Evolutionary conservation across 2,888 invertebrate genomes (phyloP).

Genomic region (Drosophila affinis): DNA sequence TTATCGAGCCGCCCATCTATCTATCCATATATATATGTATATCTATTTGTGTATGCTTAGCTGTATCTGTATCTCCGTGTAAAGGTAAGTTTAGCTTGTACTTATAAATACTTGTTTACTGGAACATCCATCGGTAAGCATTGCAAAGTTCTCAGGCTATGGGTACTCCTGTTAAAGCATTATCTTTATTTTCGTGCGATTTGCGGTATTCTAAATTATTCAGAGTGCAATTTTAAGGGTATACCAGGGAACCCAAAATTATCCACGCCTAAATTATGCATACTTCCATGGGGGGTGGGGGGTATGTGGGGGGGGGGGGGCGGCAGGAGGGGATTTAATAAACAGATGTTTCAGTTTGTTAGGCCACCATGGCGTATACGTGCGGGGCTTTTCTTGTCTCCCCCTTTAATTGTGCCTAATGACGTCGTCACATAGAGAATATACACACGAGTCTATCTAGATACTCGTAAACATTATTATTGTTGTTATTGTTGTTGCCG

Average conservation of each 20-base stretch:
- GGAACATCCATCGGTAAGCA: slow-evolving; percentile 7
- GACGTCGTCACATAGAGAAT: slow-evolving; percentile 37
- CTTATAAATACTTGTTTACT: background rate
- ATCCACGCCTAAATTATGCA: slow-evolving; percentile 34
- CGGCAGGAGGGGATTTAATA: slow-evolving; percentile 8
- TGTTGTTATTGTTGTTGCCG: slow-evolving; percentile 12
- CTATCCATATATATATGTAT: slow-evolving; percentile 36
- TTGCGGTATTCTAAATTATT: slow-evolving; percentile 33
- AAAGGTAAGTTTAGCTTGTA: slow-evolving; percentile 60
- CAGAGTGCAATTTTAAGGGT: slow-evolving; percentile 37
- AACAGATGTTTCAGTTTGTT: slow-evolving; percentile 39
- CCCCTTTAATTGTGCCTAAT: slow-evolving; percentile 39
- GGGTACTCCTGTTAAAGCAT: background rate
- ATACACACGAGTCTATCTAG: slow-evolving; percentile 18
- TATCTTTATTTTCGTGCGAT: slow-evolving; percentile 5
- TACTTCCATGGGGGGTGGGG: background rate
- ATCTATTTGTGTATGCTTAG: slow-evolving; percentile 7
- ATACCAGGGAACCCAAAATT: slow-evolving; percentile 18
- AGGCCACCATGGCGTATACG: slow-evolving; percentile 23
- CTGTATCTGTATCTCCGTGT: slow-evolving; percentile 45
- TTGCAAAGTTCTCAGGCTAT: slow-evolving; percentile 70
- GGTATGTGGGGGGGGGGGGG: slow-evolving; percentile 2
- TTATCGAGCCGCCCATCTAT: slow-evolving; percentile 49
- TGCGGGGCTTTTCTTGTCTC: slow-evolving; percentile 7
- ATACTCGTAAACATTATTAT: slow-evolving; percentile 24